phyloP scores from a whole-genome alignment of 1,140 invertebrate genomes.

The Drosophila ironensis region DNA sequence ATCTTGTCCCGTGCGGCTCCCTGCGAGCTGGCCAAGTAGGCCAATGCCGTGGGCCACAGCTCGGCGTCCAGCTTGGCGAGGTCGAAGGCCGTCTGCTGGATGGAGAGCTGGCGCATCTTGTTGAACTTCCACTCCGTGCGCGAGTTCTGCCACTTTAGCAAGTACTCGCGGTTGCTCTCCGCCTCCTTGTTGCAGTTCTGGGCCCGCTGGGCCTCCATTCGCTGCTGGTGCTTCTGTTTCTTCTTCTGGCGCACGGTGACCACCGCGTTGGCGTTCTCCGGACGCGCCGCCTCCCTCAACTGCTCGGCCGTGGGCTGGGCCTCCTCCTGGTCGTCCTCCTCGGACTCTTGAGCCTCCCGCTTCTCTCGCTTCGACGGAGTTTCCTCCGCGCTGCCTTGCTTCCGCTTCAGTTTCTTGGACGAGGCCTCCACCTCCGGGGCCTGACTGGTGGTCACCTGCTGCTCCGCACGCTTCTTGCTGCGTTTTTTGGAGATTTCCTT shows the following conservation, averaged over 20 bases:
- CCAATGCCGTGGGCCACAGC: slow-evolving; percentile 85
- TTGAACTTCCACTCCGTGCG: slow-evolving; percentile 89
- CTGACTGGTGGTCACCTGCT: background rate
- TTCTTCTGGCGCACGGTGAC: slow-evolving; percentile 76
- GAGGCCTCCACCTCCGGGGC: background rate
- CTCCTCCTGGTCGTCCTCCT: slow-evolving; percentile 32
- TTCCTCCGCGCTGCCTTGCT: background rate
- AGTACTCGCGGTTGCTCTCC: slow-evolving; percentile 83
- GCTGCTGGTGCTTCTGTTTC: slow-evolving; percentile 70
- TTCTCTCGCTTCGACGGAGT: slow-evolving; percentile 51
- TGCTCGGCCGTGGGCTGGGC: slow-evolving; percentile 58
- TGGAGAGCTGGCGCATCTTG: slow-evolving; percentile 88
- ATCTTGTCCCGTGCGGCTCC: slow-evolving; percentile 86
- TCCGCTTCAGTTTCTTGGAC: slow-evolving; percentile 46
- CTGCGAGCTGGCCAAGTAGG: slow-evolving; percentile 87
- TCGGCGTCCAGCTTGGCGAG: slow-evolving; percentile 84
- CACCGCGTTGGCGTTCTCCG: slow-evolving; percentile 65
- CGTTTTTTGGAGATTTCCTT: slow-evolving; percentile 1
- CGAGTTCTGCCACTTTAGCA: slow-evolving; percentile 88
- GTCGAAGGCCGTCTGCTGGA: slow-evolving; percentile 87
- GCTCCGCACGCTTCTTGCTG: background rate
- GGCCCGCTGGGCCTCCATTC: slow-evolving; percentile 53
- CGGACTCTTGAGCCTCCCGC: slow-evolving; percentile 9
- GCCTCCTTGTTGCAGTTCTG: slow-evolving; percentile 63
- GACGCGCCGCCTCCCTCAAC: slow-evolving; percentile 62